Evolutionary conservation across 1,140 invertebrate genomes (phyloP).

Genomic region (Apis florea): DNA sequence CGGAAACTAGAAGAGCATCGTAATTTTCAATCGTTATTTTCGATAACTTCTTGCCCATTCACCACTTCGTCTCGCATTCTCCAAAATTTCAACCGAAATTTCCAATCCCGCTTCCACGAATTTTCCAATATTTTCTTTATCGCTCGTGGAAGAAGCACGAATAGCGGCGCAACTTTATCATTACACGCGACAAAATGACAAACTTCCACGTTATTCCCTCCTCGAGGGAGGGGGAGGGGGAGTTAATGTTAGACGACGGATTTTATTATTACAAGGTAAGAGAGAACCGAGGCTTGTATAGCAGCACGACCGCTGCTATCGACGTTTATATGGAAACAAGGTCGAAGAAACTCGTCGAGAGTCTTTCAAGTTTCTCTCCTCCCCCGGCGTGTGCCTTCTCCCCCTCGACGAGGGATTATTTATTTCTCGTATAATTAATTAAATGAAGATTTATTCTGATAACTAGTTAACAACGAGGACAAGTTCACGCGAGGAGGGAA

Average conservation of each 20-base stretch:
- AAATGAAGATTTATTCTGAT: neutral
- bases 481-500: no score
- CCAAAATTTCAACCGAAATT: no score
- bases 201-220: neutral
- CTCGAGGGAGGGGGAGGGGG: no score
- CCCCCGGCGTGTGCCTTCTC: neutral
- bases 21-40: no score
- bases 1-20: no score
- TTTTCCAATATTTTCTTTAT: no score
- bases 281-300: neutral
- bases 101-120: no score
- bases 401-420: constrained; percentile 18
- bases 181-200: neutral
- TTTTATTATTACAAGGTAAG: constrained; percentile 26
- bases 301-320: neutral
- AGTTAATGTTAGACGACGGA: neutral
- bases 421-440: constrained; percentile 19
- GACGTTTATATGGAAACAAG: constrained; percentile 33
- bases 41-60: no score
- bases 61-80: no score
- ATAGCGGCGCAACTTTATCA: neutral
- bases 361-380: constrained; percentile 30
- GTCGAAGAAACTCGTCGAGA: neutral
- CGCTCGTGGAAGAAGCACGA: no score
- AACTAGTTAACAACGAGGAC: no score